Evolutionary conservation across 1,140 invertebrate genomes (phyloP).

Genomic region (Drosophila pandora): DNA sequence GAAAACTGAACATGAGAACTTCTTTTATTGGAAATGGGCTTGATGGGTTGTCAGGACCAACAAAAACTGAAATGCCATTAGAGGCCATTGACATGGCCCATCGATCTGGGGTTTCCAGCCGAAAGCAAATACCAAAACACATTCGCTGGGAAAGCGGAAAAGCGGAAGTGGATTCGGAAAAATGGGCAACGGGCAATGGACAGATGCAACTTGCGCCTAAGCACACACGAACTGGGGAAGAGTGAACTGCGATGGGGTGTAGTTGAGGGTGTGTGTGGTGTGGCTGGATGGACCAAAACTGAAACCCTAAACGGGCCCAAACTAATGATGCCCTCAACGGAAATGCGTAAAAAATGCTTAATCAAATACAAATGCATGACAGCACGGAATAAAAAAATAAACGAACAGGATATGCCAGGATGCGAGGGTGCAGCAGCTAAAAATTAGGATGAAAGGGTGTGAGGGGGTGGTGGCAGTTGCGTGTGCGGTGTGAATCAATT

Average conservation of each 20-base stretch:
- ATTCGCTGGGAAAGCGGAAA: slow-evolving; percentile 23
- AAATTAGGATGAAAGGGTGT: slow-evolving; percentile 6
- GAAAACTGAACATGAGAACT: slow-evolving; percentile 25
- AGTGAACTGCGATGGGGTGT: slow-evolving; percentile 26
- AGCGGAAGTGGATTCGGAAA: slow-evolving; percentile 18
- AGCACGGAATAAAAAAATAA: slow-evolving; percentile 55
- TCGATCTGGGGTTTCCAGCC: slow-evolving; percentile 52
- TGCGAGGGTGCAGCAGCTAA: slow-evolving; percentile 46
- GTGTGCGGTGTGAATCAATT: slow-evolving; percentile 79
- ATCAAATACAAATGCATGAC: slow-evolving; percentile 81
- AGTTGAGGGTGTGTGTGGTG: slow-evolving; percentile 14
- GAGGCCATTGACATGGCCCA: slow-evolving; percentile 80
- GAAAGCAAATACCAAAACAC: slow-evolving; percentile 57
- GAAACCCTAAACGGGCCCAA: slow-evolving; percentile 41
- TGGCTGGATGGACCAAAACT: slow-evolving; percentile 69
- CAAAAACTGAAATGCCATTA: slow-evolving; percentile 67
- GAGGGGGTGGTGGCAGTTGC: slow-evolving; percentile 27
- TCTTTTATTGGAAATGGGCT: not conserved
- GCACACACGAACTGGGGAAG: slow-evolving; percentile 22
- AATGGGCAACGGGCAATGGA: slow-evolving; percentile 12
- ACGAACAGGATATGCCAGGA: slow-evolving; percentile 45
- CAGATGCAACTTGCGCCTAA: slow-evolving; percentile 44
- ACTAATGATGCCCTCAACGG: slow-evolving; percentile 73
- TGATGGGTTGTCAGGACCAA: slow-evolving; percentile 39
- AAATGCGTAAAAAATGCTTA: slow-evolving; percentile 81